Evolutionary conservation across 1,140 invertebrate genomes (phyloP).

Genomic region (Sitobion miscanthi): DNA sequence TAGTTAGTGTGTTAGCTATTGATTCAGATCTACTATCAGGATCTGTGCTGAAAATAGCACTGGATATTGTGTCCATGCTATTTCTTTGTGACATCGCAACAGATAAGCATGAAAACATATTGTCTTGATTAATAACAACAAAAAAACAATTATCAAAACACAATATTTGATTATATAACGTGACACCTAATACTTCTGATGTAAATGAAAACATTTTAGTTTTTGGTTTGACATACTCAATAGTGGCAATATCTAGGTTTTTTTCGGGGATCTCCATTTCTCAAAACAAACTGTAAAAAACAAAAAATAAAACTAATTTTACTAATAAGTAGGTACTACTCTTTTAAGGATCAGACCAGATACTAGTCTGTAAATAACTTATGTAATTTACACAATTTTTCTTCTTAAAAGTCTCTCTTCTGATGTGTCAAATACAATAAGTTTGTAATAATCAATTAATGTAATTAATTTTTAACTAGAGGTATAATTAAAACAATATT

Average conservation of each 20-base stretch:
- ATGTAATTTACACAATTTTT: not conserved
- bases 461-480: not conserved
- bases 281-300: not conserved
- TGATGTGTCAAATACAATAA: not conserved
- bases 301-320: not conserved
- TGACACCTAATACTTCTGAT: slow-evolving; percentile 37
- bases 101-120: slow-evolving; percentile 29
- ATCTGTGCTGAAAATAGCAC: slow-evolving; percentile 46
- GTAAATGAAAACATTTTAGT: slow-evolving; percentile 26
- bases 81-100: slow-evolving; percentile 50
- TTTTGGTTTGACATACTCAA: slow-evolving; percentile 41
- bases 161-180: slow-evolving; percentile 24
- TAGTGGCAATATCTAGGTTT: slow-evolving; percentile 1
- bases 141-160: slow-evolving; percentile 48
- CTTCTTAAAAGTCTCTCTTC: not conserved
- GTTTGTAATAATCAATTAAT: not conserved
- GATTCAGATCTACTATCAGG: slow-evolving; percentile 43
- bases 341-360: not conserved
- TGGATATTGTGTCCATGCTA: slow-evolving; percentile 5
- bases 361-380: not conserved
- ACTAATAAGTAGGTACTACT: not conserved
- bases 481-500: not conserved
- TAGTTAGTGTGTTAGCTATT: slow-evolving; percentile 21
- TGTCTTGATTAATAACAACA: slow-evolving; percentile 27
- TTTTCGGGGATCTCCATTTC: not conserved